Conservation (phyloP, 2,888 invertebrate species). For the Dinocampus coccinellae region DNA sequence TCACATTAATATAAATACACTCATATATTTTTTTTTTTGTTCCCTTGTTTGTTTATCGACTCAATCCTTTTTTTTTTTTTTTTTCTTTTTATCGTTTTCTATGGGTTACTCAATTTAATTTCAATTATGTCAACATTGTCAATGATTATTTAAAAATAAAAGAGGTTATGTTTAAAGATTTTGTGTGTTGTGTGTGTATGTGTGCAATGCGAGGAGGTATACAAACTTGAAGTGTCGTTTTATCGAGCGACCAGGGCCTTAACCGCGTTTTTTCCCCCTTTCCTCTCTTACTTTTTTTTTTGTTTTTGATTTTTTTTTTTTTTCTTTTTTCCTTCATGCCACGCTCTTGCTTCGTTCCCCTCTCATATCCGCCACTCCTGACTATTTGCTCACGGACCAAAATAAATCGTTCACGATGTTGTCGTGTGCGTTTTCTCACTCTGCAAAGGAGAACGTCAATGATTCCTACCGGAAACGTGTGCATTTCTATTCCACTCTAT, state of each 20-base stretch:
- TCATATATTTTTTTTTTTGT: too few relatives aligned
- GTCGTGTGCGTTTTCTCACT: not conserved
- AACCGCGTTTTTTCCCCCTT: not conserved
- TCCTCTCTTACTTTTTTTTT: too few relatives aligned
- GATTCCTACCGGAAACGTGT: not conserved
- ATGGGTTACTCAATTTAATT: too few relatives aligned
- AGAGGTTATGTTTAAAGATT: too few relatives aligned
- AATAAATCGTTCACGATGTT: constrained; percentile 17
- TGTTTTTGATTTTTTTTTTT: too few relatives aligned
- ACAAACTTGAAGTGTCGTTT: constrained; percentile 38
- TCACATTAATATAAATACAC: too few relatives aligned
- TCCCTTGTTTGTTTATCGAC: too few relatives aligned
- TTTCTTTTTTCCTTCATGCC: not conserved
- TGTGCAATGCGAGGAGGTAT: constrained; percentile 13
- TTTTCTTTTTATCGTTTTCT: too few relatives aligned
- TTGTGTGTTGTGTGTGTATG: constrained; percentile 16
- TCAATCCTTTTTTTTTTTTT: too few relatives aligned
- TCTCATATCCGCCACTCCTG: not conserved
- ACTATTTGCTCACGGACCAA: constrained; percentile 25
- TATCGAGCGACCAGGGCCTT: constrained; percentile 39
- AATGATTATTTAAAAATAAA: not conserved
- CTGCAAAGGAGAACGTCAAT: not conserved
- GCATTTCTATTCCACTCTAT: not conserved
- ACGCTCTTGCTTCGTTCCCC: not conserved
- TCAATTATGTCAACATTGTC: not conserved